Evolutionary conservation across 2,888 invertebrate species (phyloP), one percentile per base, ranked within the genome.

Genomic region (Thelaira solivaga): DNA sequence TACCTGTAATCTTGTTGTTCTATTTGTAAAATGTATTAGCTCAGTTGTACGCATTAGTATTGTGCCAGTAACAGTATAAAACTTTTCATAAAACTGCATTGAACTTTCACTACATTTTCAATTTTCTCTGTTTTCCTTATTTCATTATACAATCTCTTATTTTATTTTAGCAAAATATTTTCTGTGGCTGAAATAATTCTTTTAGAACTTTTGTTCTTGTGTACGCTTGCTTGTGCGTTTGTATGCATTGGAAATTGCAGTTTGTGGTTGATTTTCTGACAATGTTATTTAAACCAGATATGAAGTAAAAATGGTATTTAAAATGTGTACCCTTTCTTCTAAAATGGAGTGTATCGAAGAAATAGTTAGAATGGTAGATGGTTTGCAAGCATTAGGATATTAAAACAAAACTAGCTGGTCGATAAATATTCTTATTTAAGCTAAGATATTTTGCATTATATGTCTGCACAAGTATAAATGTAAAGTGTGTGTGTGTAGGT

Each of bases 251-350:
- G 59, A 45, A 57, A 49, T 31, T 57, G 57, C 69, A 73, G 45
- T 73, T 77, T 73, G 73, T 57, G 73, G 77, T 78, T 78, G 73
- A 73, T 78, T 78, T 78, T 43, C 73, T 73, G 77, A 78, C 73
- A 73, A 73, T 78, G 68, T 69, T 68, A 51, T 34, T 41, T 59
- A 59, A 64, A 69, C 31, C 39, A 69, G 51, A 62, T 73, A 73
- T 39, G 18, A 51, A 57, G 64, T 67, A 43, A 67, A 26, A 39
- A 26, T 1, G n/a, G n/a, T 47, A 31, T 29, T 22, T 10, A 31
- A 45, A 13, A 2, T 11, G 8, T 6, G 43, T 8, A 34, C n/a
- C 2, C 20, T 18, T 7, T 10, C 11, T 29, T 26, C 2, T 18
- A n/a, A 16, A 31, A 29, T 39, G 26, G n/a, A 34, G 1, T 24